Conservation (phyloP, 2,113 vertebrate species). For the Alces alces region DNA sequence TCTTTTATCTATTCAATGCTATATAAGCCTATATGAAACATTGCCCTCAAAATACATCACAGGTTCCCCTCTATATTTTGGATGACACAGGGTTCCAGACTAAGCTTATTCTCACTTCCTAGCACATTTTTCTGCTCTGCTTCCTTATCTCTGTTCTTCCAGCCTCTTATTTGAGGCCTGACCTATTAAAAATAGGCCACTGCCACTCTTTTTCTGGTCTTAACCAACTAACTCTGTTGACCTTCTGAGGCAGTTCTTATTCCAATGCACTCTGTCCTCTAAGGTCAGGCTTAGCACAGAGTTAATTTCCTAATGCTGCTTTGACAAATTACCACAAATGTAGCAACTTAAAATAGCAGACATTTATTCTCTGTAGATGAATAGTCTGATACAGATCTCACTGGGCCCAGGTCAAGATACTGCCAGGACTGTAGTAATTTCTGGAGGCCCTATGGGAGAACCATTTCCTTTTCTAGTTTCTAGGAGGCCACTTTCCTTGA, state of each 20-base stretch:
- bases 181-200: neutral
- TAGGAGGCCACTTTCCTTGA: neutral
- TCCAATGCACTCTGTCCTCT: neutral
- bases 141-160: neutral
- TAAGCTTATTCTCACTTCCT: neutral
- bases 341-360: neutral
- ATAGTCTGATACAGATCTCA: neutral
- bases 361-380: neutral
- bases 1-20: neutral
- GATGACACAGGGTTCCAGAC: neutral
- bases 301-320: neutral
- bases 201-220: neutral
- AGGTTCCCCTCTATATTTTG: neutral
- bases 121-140: neutral
- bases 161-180: neutral
- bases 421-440: accelerated
- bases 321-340: neutral
- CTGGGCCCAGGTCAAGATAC: neutral
- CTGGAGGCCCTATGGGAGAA: neutral
- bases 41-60: accelerated
- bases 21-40: neutral
- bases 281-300: neutral
- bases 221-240: neutral
- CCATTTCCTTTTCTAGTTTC: neutral
- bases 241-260: neutral